These are phyloP conservation scores for Vanacampus margaritifer DNA, from an alignment of 2,113 vertebrate species.

Conservation along the genomic window DNA sequence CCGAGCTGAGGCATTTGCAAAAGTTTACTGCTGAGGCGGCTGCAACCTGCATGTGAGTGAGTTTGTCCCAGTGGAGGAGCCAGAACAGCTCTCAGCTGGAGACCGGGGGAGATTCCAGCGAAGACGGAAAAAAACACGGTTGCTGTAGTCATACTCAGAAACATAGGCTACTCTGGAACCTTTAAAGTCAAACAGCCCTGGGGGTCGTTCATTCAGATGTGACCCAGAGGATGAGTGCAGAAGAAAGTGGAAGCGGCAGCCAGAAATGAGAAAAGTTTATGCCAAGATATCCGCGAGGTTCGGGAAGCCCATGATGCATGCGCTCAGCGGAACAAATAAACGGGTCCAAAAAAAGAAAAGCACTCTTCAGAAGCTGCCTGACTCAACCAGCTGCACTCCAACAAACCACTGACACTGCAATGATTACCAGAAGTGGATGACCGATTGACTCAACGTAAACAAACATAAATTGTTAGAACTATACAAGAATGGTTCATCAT, in stretches of 20 bases:
- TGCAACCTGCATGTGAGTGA: slow-evolving; percentile 21
- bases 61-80: neutral
- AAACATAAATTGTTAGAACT: neutral
- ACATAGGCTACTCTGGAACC: neutral
- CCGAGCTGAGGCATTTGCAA: slow-evolving; percentile 38
- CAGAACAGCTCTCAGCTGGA: slow-evolving; percentile 7
- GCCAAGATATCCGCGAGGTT: neutral
- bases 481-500: neutral
- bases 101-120: slow-evolving; percentile 3
- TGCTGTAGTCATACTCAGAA: neutral
- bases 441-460: neutral
- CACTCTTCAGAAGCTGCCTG: neutral
- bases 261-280: neutral
- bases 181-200: neutral
- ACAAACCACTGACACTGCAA: neutral
- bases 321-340: neutral
- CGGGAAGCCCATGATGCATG: neutral
- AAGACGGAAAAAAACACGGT: slow-evolving; percentile 7
- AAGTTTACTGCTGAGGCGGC: slow-evolving; percentile 56
- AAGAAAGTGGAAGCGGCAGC: neutral
- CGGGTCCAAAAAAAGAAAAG: neutral
- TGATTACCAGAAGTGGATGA: neutral
- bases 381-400: neutral
- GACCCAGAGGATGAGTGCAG: neutral
- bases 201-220: neutral